phyloP scores from a whole-genome alignment of 2,888 invertebrate genomes.

The Zaprionus lineosus region DNA sequence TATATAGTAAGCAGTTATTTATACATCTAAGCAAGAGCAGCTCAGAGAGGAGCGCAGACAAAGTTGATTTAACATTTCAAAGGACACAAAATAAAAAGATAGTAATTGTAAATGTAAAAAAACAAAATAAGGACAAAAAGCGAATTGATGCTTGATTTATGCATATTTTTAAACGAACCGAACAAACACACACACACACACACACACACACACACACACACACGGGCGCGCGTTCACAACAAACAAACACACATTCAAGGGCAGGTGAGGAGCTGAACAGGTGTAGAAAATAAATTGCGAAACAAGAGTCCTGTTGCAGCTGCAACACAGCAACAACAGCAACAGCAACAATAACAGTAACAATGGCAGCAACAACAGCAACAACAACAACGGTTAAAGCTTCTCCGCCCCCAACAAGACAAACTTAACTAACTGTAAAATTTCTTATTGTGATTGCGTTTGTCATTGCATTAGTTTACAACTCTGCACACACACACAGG shows the following conservation, averaged over 20 bases:
- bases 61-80: not conserved
- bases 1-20: no score
- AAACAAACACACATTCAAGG: not conserved
- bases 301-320: constrained; percentile 30
- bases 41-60: no score
- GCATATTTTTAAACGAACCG: constrained; percentile 50
- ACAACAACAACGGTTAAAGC: constrained; percentile 21
- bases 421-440: constrained; percentile 77
- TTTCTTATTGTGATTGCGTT: constrained; percentile 78
- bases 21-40: no score
- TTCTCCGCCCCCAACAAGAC: constrained; percentile 63
- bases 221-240: not conserved
- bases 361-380: constrained; percentile 24
- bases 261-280: not conserved
- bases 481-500: constrained; percentile 61
- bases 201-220: constrained; percentile 1
- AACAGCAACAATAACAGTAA: constrained; percentile 1
- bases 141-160: constrained; percentile 49
- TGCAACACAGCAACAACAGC: constrained; percentile 8
- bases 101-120: not conserved
- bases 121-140: not conserved
- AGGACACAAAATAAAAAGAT: no score
- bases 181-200: constrained; percentile 13
- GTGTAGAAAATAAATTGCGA: constrained; percentile 50
- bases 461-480: constrained; percentile 78